Evolutionary conservation across 1,140 invertebrate genomes (phyloP), one percentile per base, ranked within the genome.

Genomic region (Solenopsis fugax): DNA sequence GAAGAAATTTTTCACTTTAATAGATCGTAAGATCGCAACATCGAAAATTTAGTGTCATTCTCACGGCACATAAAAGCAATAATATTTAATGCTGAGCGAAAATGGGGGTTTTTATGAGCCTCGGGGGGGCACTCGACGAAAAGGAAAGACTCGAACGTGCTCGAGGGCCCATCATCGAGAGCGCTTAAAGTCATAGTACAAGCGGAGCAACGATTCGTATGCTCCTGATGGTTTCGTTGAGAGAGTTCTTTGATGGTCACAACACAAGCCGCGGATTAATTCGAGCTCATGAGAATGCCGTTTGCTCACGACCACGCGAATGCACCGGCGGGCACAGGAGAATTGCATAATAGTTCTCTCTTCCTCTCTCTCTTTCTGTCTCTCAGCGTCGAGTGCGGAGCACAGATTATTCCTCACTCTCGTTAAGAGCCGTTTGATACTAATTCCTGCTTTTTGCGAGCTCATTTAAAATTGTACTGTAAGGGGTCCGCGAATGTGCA

Each of bases 231-330:
- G 89, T 78, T 92, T 73, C 80, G 54, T 73, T 73, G 78, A 92
- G 87, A 90, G 87, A 73, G 64, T 85, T 88, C 78, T 87, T 84
- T 80, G 81, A 89, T 87, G 82, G 52, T 34, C 77, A 75, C 80
- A 76, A 88, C 87, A 87, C 85, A 84, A 92, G 89, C 89, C 87
- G 65, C 78, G 84, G 92, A 93, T 93, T 92, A 93, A 91, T 92
- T 87, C 72, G 80, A 87, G 71, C 86, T 86, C 71, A 81, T 52
- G 69, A 84, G 81, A 85, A 84, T 80, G 58, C 60, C 72, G 85
- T 81, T 84, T 85, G 64, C 69, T 86, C 85, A 62, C 85, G 60
- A 87, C 65, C 85, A 87, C 85, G 82, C 87, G 88, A 93, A 93
- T 92, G 92, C 91, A 90, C 86, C 81, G 88, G 90, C 77, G 69